Base-by-base conservation (phyloP, 2,113 vertebrate genomes). In the Rutilus rutilus region DNA sequence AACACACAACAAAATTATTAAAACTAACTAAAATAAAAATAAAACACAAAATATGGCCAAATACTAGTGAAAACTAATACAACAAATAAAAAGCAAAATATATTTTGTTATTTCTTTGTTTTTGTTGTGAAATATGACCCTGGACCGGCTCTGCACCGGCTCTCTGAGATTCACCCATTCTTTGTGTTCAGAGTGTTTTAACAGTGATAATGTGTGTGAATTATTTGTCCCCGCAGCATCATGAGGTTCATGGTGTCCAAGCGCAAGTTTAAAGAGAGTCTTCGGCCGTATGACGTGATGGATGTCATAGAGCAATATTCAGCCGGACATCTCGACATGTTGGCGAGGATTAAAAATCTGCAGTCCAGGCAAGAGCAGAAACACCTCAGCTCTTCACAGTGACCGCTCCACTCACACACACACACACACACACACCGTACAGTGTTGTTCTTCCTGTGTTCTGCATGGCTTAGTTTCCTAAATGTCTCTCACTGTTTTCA, bases 231-330 rank as follows among this genome's bases (percentile, higher is more conserved):
- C 78, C 77, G 76, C 92, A 99, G 98, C 89, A 96, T 99, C 86
- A 99, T 99, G 97, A 93, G 96, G 42, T 99, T 99, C 89, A 95
- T 99, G 88, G 98, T 99, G 85, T 98, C 98, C 82, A 99, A 99
- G 90, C 93, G 97, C 86, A 99, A 99, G 92, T 99, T 99, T 87
- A 99, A 99, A 90, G 98, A 99, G 93, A 99, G 98, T 87, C 94
- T 99, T 12, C 94, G 98, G 33, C 98, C 98, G 0, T 99, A 99
- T 0, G 98, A 99, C 0, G 98, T 99, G 65, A 99, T 99, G 98
- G 98, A 99, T 0, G 98, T 99, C 88, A 99, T 99, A 0, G 98
- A 99, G 85, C 98, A 99, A 91, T 99, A 99, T 39, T 99, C 98
- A 0, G 98, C 98, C 0, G 98, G 98, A 67, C 98, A 99, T 90